Evolutionary conservation across 2,888 invertebrate species (phyloP), one percentile per base, ranked within the genome.

Genomic region (Nomada ruficornis): DNA sequence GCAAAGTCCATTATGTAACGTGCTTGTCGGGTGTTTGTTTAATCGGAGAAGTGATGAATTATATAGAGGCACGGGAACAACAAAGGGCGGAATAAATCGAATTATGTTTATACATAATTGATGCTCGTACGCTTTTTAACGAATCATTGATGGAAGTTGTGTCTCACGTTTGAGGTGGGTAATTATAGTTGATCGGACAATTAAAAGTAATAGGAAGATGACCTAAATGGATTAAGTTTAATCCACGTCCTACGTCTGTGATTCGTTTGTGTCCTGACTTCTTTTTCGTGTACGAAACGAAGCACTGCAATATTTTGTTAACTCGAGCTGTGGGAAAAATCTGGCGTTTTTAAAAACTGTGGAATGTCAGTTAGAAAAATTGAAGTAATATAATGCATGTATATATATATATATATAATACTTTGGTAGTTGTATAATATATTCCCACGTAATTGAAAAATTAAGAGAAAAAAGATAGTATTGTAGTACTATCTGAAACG

Each of bases 1-100:
- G 69, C 47, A 15, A 20, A 13, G 23, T 11, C 18, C 13, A 26
- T 80, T 78, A 77, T 15, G 64, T 26, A 77, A 77, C 29, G 15
- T 11, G 29, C 3, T 52, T 64, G 44, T 26, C 54, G 42, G 50
- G 62, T 50, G 70, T 70, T 79, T 55, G 59, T 65, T 79, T 70
- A 59, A 44, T 29, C 59, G 11, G 26, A 75, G 65, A 60, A 67
- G 26, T 55, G 62, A 62, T 52, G 42, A 20, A 76, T 64, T 50
- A 42, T 18, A 18, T 13, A 36, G 7, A 7, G 36, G 36, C 36
- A 36, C 36, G 7, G 7, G 36, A 36, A 36, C 36, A 36, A 7
- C 7, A 7, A 36, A 7, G 23, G n/a, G 20, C n/a, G 54, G 26
- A 26, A 71, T 62, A 50, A 9, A 50, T 11, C n/a, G 42, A 15